Evolutionary conservation across 1,140 invertebrate species (phyloP), one percentile per base, ranked within the genome.

Genomic region (Cydia strobilella): DNA sequence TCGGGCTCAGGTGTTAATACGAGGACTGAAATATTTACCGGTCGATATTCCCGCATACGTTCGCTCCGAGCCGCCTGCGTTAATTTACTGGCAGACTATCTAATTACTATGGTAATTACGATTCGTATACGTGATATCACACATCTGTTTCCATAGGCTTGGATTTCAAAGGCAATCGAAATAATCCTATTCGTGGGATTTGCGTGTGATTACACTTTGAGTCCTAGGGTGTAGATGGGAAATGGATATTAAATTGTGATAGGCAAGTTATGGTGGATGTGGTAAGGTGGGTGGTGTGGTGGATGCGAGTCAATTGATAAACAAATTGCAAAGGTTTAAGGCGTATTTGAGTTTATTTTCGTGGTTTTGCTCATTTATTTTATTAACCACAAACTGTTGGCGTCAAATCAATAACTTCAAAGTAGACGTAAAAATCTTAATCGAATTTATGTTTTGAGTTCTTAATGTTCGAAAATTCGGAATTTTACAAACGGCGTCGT

Each of bases 71-170:
- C 45, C 51, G 18, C 51, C 15, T 54, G 20, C 54, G 54, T 59
- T 59, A 59, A 59, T 51, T 51, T 18, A 54, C 51, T 18, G 9
- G 18, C 18, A 59, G 18, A 59, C 54, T n/a, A 51, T 18, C 15
- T 59, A 59, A 59, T 59, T 59, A 59, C 54, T 9, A 59, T 23
- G 54, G 20, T 59, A 59, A 59, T 59, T 23, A 20, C 54, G 54
- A 59, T 45, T 45, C 42, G 20, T 51, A 54, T 54, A 54, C 54
- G n/a, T 59, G 20, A 23, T 59, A 59, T 51, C 48, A 51, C n/a
- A 18, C n/a, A n/a, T n/a, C 54, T 12, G 51, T 18, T 54, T n/a
- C 51, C 51, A 54, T 54, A 59, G 20, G 7, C 54, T 59, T 3
- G 20, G 9, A 12, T 59, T 59, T 59, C 54, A 59, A 59, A 59